Percentiles rank a stretch among this genome's conserved stretches.
These are phyloP conservation scores for Chondrilla cf. caribensis DNA, from an alignment of 37 sponge, comb jelly and placozoan species.

Conservation along the genomic window DNA sequence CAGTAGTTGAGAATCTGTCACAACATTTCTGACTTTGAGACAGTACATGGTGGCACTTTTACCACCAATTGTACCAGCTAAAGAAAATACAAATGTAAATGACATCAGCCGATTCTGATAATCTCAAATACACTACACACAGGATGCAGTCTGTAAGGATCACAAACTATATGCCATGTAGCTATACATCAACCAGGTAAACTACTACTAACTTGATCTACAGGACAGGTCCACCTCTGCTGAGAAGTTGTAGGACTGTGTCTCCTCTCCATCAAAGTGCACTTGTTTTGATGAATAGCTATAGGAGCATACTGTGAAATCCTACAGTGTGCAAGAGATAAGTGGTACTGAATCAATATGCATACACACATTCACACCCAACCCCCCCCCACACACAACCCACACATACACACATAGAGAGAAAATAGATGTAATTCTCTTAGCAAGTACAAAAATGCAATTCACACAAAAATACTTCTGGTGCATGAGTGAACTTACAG, in stretches of 20 bases:
- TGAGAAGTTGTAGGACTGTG: background rate
- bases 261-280: slow-evolving; percentile 19
- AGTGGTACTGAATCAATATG: background rate
- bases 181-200: background rate
- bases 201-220: slow-evolving; percentile 12
- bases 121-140: too few species aligned
- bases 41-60: slow-evolving; percentile 35
- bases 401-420: too few species aligned
- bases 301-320: background rate
- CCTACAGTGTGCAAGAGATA: background rate
- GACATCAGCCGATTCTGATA: too few species aligned
- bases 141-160: too few species aligned
- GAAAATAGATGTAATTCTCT: too few species aligned
- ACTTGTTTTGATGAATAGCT: slow-evolving; percentile 8
- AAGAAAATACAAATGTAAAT: background rate
- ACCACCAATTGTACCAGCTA: slow-evolving; percentile 17
- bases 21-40: slow-evolving; percentile 4
- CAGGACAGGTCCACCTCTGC: slow-evolving; percentile 20
- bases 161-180: too few species aligned
- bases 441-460: too few species aligned
- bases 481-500: background rate
- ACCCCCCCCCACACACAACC: too few species aligned
- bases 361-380: background rate
- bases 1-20: background rate
- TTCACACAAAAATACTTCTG: too few species aligned